A percentile compares a stretch with the other conserved stretches of the same genome.
phyloP scores from a whole-genome alignment of 2,113 vertebrate species.

The Equus quagga region DNA sequence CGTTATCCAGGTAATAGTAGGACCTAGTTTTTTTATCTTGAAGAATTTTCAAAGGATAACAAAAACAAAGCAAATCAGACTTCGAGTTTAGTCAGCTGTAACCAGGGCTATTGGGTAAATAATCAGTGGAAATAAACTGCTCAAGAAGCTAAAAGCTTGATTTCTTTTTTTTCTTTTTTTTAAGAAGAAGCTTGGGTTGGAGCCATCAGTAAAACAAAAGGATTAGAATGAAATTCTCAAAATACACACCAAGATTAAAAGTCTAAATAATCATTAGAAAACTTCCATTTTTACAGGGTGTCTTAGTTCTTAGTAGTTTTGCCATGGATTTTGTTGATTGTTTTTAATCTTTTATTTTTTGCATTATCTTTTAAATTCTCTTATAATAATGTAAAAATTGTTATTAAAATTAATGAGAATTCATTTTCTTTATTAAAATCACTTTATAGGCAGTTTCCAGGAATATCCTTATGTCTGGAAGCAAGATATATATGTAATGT shows the following conservation, averaged over 20 bases:
- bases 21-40: background rate
- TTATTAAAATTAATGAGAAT: conserved; percentile 16
- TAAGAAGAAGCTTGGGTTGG: background rate
- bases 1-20: background rate
- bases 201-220: background rate
- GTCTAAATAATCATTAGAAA: conserved; percentile 33
- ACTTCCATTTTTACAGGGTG: background rate
- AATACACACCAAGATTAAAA: background rate
- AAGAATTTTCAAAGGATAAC: conserved; percentile 39
- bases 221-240: conserved; percentile 16
- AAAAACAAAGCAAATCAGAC: background rate
- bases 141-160: background rate
- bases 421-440: conserved; percentile 22
- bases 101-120: background rate
- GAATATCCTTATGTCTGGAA: background rate
- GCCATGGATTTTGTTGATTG: background rate
- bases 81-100: background rate
- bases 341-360: conserved; percentile 15
- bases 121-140: conserved; percentile 18
- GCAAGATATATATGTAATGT: background rate
- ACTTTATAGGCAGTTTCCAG: background rate
- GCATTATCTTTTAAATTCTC: background rate
- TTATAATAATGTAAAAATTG: background rate
- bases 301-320: background rate
- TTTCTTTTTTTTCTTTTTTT: background rate